Conservation (phyloP, 1,140 invertebrate species). For the Holcopasites calliopsidis region DNA sequence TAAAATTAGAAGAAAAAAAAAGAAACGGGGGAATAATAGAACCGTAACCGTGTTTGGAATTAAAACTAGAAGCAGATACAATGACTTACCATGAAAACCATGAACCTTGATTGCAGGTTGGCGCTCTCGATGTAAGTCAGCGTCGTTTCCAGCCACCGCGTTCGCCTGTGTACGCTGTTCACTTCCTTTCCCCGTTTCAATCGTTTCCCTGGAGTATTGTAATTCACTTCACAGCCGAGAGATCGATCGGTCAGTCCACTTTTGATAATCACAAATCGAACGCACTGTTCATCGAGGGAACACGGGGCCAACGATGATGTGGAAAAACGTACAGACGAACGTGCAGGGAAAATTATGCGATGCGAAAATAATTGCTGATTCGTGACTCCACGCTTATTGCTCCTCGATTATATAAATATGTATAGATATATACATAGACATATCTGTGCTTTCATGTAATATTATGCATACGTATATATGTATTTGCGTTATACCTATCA, state of each 20-base stretch:
- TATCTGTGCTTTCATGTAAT: background rate
- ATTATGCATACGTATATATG: background rate
- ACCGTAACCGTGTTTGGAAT: slow-evolving; percentile 10
- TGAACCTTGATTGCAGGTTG: slow-evolving; percentile 81
- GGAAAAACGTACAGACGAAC: background rate
- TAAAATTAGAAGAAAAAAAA: background rate
- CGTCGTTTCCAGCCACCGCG: slow-evolving; percentile 76
- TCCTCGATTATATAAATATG: slow-evolving; percentile 1
- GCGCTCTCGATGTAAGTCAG: slow-evolving; percentile 79
- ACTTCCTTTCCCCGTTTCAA: slow-evolving; percentile 57
- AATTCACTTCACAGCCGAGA: slow-evolving; percentile 52
- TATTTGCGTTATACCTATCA: background rate
- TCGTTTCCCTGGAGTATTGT: slow-evolving; percentile 41
- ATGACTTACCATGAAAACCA: slow-evolving; percentile 80
- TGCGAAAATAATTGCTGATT: slow-evolving; percentile 34
- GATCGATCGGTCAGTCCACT: slow-evolving; percentile 46
- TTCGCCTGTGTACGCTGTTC: slow-evolving; percentile 58
- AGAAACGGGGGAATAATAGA: background rate
- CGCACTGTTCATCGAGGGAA: background rate
- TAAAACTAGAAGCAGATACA: slow-evolving; percentile 42
- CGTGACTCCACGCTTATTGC: slow-evolving; percentile 34
- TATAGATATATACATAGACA: background rate
- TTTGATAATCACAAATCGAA: slow-evolving; percentile 36
- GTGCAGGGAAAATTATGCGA: background rate
- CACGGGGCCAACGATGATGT: slow-evolving; percentile 6